Evolutionary conservation across 2,797 vertebrate species (phyloP).

Genomic region (Poeciliopsis infans): DNA sequence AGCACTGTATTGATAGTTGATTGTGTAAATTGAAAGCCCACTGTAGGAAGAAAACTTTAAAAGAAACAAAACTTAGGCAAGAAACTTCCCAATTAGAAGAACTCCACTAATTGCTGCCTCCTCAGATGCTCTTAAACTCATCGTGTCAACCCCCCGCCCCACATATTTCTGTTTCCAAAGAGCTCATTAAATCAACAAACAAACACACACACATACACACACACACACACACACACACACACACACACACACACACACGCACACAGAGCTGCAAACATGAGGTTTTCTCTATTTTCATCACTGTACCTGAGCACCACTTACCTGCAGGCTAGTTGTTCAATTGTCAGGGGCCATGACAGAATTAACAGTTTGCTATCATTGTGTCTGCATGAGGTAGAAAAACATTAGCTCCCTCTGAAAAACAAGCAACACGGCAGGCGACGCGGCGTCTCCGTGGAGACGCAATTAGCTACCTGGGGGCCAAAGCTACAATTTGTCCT

Average conservation of each 20-base stretch:
- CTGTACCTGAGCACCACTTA: conserved; percentile 63
- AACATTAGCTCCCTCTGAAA: conserved; percentile 54
- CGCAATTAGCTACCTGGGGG: conserved; percentile 65
- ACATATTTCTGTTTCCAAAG: neutral
- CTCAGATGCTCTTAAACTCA: neutral
- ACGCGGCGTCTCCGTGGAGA: conserved; percentile 54
- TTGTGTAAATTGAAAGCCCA: neutral
- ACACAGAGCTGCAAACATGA: conserved; percentile 55
- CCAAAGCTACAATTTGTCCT: conserved; percentile 53
- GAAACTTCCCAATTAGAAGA: neutral
- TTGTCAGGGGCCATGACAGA: conserved; percentile 60
- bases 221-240: conserved; percentile 17
- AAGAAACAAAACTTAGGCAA: neutral
- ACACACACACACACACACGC: conserved; percentile 7
- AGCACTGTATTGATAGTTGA: neutral
- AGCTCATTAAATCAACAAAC: neutral
- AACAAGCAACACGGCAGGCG: conserved; percentile 63
- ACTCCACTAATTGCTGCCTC: neutral
- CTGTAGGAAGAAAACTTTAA: neutral
- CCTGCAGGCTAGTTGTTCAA: conserved; percentile 63
- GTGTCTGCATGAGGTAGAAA: conserved; percentile 63
- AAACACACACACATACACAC: conserved; percentile 5
- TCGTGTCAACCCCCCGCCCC: neutral
- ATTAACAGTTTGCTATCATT: conserved; percentile 70
- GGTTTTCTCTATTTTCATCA: conserved; percentile 59